Percentiles rank a stretch among this genome's conserved stretches.
These are phyloP conservation scores for Ambastaia sidthimunki DNA, from an alignment of 2,797 vertebrate species.

Conservation along the genomic window DNA sequence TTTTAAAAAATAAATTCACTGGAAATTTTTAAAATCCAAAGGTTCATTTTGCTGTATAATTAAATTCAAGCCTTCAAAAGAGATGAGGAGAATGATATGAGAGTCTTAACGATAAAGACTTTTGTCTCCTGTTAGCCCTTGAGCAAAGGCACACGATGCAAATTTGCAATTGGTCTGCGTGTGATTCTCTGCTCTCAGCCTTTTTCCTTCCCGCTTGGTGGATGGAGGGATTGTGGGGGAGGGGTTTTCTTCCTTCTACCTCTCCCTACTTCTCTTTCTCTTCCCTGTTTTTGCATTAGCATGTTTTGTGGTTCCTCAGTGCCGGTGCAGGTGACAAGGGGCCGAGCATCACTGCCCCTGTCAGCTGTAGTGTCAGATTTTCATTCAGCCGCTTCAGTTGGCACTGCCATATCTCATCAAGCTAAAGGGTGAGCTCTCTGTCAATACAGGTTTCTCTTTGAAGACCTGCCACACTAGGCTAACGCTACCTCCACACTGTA, in stretches of 20 bases:
- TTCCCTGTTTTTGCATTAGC: constrained; percentile 38
- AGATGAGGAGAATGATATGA: constrained; percentile 23
- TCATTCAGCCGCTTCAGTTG: constrained; percentile 56
- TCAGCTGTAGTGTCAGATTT: constrained; percentile 65
- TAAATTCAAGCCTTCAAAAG: constrained; percentile 26
- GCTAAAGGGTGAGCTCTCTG: constrained; percentile 56
- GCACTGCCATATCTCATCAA: constrained; percentile 63
- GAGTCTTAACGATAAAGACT: constrained; percentile 10
- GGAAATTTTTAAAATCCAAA: constrained; percentile 23
- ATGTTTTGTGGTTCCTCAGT: constrained; percentile 39
- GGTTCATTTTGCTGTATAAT: neutral
- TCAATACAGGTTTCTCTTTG: constrained; percentile 53
- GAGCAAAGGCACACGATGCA: constrained; percentile 65
- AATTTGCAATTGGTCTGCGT: constrained; percentile 69
- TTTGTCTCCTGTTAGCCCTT: constrained; percentile 57
- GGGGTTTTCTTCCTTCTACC: constrained; percentile 61
- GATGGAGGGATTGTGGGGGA: constrained; percentile 53
- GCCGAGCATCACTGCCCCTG: constrained; percentile 48
- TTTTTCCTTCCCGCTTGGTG: constrained; percentile 27
- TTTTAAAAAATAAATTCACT: neutral
- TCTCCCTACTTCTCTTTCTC: constrained; percentile 55
- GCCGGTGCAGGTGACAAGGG: constrained; percentile 20
- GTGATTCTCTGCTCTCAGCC: constrained; percentile 56
- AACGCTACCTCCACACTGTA: constrained; percentile 29
- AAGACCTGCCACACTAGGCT: constrained; percentile 44